A percentile compares a stretch with the other conserved stretches of the same genome.
Conservation (phyloP, 2,113 vertebrate species). For the Tichodroma muraria region DNA sequence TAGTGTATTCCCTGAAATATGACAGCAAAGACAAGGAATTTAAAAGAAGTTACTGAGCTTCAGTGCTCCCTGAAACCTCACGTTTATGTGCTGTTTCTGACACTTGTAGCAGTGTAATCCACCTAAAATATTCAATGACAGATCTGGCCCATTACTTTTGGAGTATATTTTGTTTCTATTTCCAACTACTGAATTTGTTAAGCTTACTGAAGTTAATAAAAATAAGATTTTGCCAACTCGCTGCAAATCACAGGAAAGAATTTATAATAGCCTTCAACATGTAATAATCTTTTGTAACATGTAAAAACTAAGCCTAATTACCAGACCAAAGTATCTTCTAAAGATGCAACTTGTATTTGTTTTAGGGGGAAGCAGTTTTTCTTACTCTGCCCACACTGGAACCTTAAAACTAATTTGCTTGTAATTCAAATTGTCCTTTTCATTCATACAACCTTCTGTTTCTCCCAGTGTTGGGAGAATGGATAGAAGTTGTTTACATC, state of each 20-base stretch:
- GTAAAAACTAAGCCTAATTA: background rate
- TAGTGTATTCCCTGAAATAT: background rate
- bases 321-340: background rate
- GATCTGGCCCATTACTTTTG: background rate
- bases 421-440: conserved; percentile 13
- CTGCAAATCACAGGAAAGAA: background rate
- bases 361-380: background rate
- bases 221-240: background rate
- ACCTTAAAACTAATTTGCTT: conserved; percentile 31
- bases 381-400: background rate
- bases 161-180: background rate
- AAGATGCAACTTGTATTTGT: background rate
- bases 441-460: background rate
- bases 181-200: background rate
- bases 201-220: background rate
- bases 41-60: background rate
- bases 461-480: background rate
- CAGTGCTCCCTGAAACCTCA: background rate
- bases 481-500: conserved; percentile 40
- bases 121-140: background rate
- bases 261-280: background rate
- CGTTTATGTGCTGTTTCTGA: background rate
- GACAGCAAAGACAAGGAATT: background rate
- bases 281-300: background rate
- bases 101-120: background rate